phyloP scores from a whole-genome alignment of 2,113 vertebrate genomes.

The Dicerorhinus sumatrensis region DNA sequence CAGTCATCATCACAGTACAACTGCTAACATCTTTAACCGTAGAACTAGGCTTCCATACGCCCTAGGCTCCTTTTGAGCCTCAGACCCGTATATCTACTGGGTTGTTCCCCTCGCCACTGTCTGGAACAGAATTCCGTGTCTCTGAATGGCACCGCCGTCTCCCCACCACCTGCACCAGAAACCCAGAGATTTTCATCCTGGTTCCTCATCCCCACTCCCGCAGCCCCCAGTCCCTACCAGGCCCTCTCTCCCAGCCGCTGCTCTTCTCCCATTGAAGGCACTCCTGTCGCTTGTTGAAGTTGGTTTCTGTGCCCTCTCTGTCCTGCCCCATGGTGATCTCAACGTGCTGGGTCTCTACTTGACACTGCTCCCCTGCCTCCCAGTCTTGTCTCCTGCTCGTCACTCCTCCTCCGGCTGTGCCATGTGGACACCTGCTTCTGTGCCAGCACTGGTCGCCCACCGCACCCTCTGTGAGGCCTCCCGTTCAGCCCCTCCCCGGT shows the following conservation, averaged over 20 bases:
- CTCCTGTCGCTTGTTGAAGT: accelerated
- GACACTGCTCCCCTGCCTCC: background rate
- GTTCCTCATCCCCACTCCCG: accelerated
- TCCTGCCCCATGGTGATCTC: accelerated
- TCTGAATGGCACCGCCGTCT: accelerated
- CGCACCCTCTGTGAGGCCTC: too few relatives aligned
- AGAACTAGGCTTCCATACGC: too few relatives aligned
- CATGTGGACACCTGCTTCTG: background rate
- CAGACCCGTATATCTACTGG: accelerated
- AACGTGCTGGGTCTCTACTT: background rate
- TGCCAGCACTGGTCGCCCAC: background rate
- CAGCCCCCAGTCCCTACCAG: too few relatives aligned
- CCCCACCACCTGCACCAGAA: background rate
- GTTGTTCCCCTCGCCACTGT: background rate
- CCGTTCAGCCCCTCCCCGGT: background rate
- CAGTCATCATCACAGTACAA: accelerated
- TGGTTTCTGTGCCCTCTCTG: background rate
- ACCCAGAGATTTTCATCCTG: accelerated
- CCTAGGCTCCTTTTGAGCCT: background rate
- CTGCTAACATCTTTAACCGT: accelerated
- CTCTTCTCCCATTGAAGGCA: accelerated
- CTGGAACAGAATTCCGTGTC: background rate
- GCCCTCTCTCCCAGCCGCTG: too few relatives aligned
- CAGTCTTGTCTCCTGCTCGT: accelerated
- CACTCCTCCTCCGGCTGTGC: too few relatives aligned